A percentile compares a stretch with the other conserved stretches of the same genome.
Evolutionary conservation across 1,140 invertebrate species (phyloP).

Genomic region (Paraescarpia echinospica): DNA sequence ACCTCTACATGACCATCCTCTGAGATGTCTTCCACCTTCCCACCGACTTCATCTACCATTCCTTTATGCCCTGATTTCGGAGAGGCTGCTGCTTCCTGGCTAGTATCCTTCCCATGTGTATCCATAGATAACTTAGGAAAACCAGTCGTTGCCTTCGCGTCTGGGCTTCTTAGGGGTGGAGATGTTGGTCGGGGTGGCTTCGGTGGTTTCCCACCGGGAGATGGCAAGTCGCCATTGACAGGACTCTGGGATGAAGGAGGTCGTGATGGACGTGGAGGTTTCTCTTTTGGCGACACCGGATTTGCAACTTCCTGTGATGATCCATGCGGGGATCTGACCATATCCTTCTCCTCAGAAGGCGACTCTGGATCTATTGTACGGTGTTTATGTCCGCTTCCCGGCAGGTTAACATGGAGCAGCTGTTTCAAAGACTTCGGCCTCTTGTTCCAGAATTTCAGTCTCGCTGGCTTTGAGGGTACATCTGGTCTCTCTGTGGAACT

Average conservation of each 20-base stretch:
- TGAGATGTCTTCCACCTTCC: not conserved
- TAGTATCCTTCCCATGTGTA: not conserved
- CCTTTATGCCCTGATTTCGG: not conserved
- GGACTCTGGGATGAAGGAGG: not conserved
- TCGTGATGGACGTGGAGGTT: not conserved
- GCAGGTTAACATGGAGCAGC: not conserved
- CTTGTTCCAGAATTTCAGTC: not conserved
- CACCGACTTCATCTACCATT: not conserved
- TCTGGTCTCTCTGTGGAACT: not conserved
- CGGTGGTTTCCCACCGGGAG: not conserved
- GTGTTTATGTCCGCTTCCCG: not conserved
- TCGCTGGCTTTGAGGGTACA: not conserved
- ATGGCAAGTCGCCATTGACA: not conserved
- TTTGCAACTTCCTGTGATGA: not conserved
- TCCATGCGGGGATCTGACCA: not conserved
- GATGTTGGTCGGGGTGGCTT: not conserved
- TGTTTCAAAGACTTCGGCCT: not conserved
- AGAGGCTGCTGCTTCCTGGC: not conserved
- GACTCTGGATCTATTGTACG: not conserved
- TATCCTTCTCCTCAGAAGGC: not conserved
- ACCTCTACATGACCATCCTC: not conserved
- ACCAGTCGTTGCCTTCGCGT: not conserved
- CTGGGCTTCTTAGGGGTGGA: not conserved
- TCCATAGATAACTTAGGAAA: not conserved
- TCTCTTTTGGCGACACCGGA: not conserved